Percentiles rank a stretch among this genome's conserved stretches.
phyloP scores from a whole-genome alignment of 2,113 vertebrate genomes.

The Amblyopsis rosae region DNA sequence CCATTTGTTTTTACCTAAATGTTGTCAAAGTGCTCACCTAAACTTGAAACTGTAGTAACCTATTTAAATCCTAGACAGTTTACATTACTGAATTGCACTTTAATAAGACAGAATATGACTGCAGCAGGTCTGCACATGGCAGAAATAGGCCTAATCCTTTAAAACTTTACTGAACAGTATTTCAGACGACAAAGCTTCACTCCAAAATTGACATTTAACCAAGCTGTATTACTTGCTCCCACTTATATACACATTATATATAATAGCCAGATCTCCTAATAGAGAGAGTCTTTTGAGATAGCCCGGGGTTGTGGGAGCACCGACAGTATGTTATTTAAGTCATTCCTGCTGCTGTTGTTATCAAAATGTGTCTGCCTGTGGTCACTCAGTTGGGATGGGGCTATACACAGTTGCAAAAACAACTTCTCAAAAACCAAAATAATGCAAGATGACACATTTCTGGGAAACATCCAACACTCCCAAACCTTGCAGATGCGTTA shows the following conservation, averaged over 20 bases:
- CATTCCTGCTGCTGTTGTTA: too few species aligned
- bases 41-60: slow-evolving; percentile 26
- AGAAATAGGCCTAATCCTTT: slow-evolving; percentile 47
- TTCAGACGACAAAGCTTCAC: neutral
- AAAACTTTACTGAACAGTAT: slow-evolving; percentile 14
- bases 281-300: too few species aligned
- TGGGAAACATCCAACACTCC: too few species aligned
- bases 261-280: neutral
- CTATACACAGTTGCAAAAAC: too few species aligned
- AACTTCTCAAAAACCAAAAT: too few species aligned
- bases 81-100: slow-evolving; percentile 28
- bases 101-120: slow-evolving; percentile 49
- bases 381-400: too few species aligned
- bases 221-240: neutral
- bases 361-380: too few species aligned
- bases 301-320: too few species aligned
- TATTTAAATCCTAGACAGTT: slow-evolving; percentile 31
- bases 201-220: neutral
- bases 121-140: slow-evolving; percentile 45
- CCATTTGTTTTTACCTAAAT: slow-evolving; percentile 25
- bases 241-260: neutral
- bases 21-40: neutral
- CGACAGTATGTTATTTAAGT: too few species aligned
- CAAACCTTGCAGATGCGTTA: too few species aligned
- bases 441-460: too few species aligned